These are phyloP conservation scores for Neolamprologus longior DNA, from an alignment of 2,113 vertebrate species.

Conservation along the genomic window DNA sequence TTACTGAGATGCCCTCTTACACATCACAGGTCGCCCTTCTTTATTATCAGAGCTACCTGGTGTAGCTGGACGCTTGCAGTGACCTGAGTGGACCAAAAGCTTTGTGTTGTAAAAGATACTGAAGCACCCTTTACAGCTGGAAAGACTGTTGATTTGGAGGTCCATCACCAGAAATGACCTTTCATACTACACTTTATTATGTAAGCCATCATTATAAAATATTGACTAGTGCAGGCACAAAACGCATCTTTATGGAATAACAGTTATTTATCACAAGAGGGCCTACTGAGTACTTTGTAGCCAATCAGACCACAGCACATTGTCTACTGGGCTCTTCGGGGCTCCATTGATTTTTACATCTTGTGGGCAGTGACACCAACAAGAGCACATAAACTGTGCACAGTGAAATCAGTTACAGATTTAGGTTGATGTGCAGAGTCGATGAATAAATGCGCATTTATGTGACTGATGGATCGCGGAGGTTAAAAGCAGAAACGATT, in stretches of 20 bases:
- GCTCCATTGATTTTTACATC: constrained; percentile 37
- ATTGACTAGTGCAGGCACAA: neutral
- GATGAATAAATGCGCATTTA: neutral
- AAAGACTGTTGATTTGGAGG: neutral
- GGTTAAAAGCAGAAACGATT: neutral
- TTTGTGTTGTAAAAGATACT: neutral
- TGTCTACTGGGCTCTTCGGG: neutral
- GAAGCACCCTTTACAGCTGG: neutral
- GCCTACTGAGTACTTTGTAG: neutral
- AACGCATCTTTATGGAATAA: neutral
- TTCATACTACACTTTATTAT: neutral
- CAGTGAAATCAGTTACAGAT: constrained; percentile 7
- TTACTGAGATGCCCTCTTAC: neutral
- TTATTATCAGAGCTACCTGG: neutral
- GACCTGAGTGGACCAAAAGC: neutral
- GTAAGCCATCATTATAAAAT: neutral
- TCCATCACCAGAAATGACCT: neutral
- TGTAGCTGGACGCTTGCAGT: neutral
- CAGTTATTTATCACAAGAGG: neutral
- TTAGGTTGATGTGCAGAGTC: neutral
- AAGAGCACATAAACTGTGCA: constrained; percentile 7
- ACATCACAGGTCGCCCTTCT: neutral
- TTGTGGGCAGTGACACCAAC: neutral
- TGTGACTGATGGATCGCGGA: neutral
- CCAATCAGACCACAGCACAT: neutral